These are phyloP conservation scores for Synergus gifuensis DNA, from an alignment of 2,888 invertebrate genomes.

Conservation along the genomic window DNA sequence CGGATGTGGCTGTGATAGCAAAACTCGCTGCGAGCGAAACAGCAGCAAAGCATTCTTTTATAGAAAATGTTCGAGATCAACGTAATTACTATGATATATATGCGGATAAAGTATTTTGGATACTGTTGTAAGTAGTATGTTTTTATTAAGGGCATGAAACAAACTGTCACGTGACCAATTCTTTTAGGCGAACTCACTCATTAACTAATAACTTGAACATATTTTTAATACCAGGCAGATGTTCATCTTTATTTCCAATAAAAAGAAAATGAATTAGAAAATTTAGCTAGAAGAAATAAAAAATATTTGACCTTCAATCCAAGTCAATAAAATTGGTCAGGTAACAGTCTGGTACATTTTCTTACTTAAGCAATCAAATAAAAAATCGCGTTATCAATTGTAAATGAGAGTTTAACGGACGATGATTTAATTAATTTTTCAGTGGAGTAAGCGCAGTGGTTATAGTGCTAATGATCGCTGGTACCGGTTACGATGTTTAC, in stretches of 20 bases:
- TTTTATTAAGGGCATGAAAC: too few relatives aligned
- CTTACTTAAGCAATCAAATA: too few relatives aligned
- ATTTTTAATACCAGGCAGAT: too few relatives aligned
- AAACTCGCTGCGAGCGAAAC: slow-evolving; percentile 79
- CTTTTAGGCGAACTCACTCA: too few relatives aligned
- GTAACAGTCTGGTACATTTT: too few relatives aligned
- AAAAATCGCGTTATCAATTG: too few relatives aligned
- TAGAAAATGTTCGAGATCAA: slow-evolving; percentile 85
- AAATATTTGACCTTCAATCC: too few relatives aligned
- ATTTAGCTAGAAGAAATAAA: too few relatives aligned
- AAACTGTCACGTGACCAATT: neutral
- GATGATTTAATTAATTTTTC: slow-evolving; percentile 59
- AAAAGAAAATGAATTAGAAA: too few relatives aligned
- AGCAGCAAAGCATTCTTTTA: slow-evolving; percentile 72
- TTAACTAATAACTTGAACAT: too few relatives aligned
- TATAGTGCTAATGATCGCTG: slow-evolving; percentile 81
- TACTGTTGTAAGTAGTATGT: slow-evolving; percentile 81
- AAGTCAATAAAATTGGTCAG: too few relatives aligned
- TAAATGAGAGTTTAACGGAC: neutral
- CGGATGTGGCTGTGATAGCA: slow-evolving; percentile 80
- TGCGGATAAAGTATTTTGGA: slow-evolving; percentile 85
- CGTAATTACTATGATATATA: slow-evolving; percentile 83
- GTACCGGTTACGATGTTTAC: slow-evolving; percentile 86
- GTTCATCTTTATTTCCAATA: too few relatives aligned
- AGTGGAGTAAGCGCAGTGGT: slow-evolving; percentile 81